phyloP scores from a whole-genome alignment of 1,140 invertebrate genomes.

The Pogonomyrmex californicus region DNA sequence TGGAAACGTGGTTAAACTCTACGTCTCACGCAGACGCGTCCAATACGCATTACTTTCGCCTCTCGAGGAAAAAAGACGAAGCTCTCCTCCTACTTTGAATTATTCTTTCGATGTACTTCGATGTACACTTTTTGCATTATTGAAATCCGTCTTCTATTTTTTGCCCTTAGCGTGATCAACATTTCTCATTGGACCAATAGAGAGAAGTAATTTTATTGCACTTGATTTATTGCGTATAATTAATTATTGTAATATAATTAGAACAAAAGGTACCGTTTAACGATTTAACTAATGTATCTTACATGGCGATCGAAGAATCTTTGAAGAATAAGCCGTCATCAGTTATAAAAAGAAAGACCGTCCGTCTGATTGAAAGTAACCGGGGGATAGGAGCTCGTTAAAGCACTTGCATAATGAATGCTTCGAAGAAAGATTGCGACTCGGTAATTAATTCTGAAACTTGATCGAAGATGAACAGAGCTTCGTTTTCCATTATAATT shows the following conservation, averaged over 20 bases:
- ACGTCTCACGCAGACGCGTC: constrained; percentile 22
- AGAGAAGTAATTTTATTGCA: background rate
- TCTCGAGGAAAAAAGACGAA: constrained; percentile 23
- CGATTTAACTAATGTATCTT: background rate
- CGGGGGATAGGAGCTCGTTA: constrained; percentile 70
- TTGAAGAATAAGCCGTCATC: constrained; percentile 10
- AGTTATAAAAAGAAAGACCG: constrained; percentile 41
- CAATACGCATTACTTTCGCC: background rate
- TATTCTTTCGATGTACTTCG: background rate
- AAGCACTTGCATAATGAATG: constrained; percentile 70
- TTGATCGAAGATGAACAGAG: constrained; percentile 64
- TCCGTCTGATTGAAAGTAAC: constrained; percentile 62
- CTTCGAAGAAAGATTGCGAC: constrained; percentile 66
- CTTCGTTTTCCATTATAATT: constrained; percentile 61
- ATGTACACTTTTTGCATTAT: background rate
- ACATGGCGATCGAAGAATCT: background rate
- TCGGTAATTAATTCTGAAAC: constrained; percentile 73
- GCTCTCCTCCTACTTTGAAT: background rate
- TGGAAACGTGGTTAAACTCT: constrained; percentile 78
- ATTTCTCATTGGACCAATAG: background rate
- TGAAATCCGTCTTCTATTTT: background rate
- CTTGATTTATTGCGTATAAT: background rate
- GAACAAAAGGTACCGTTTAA: background rate
- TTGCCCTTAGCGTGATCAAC: background rate
- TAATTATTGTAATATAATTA: background rate